Evolutionary conservation across 2,888 invertebrate species (phyloP).

Genomic region (Exephanes ischioxanthus): DNA sequence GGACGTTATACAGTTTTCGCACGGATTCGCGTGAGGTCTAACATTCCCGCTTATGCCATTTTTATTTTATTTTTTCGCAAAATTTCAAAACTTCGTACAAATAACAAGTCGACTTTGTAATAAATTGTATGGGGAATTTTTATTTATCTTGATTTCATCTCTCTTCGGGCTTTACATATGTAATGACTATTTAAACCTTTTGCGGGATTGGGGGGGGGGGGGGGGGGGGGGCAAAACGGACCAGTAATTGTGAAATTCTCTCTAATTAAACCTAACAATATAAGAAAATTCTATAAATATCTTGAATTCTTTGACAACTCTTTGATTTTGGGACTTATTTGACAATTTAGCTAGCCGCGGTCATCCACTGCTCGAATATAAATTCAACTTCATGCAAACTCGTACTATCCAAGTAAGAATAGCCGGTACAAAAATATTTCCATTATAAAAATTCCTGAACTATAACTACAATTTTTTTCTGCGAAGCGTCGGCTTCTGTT

Average conservation of each 20-base stretch:
- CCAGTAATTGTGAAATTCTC: too few species aligned
- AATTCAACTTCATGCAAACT: not conserved
- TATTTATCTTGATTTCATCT: too few species aligned
- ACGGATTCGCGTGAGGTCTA: constrained; percentile 16
- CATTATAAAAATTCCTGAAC: not conserved
- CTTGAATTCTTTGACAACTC: too few species aligned
- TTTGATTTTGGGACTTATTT: too few species aligned
- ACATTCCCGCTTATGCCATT: not conserved
- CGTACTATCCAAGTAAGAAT: not conserved
- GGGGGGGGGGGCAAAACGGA: too few species aligned
- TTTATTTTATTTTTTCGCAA: constrained; percentile 6
- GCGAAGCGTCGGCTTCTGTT: constrained; percentile 5
- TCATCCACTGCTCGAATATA: not conserved
- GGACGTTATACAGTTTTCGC: constrained; percentile 26
- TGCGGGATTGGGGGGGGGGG: too few species aligned
- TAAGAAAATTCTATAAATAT: too few species aligned
- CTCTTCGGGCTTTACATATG: too few species aligned
- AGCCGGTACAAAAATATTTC: not conserved
- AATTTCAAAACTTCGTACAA: not conserved
- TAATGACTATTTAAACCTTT: too few species aligned
- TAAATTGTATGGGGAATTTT: not conserved
- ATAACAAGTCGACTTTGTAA: not conserved
- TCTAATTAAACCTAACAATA: too few species aligned
- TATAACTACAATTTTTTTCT: not conserved
- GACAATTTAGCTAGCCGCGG: too few species aligned